These are phyloP conservation scores for Zhuqinia jingwanae DNA, from an alignment of 2,888 invertebrate species.

Conservation along the genomic window DNA sequence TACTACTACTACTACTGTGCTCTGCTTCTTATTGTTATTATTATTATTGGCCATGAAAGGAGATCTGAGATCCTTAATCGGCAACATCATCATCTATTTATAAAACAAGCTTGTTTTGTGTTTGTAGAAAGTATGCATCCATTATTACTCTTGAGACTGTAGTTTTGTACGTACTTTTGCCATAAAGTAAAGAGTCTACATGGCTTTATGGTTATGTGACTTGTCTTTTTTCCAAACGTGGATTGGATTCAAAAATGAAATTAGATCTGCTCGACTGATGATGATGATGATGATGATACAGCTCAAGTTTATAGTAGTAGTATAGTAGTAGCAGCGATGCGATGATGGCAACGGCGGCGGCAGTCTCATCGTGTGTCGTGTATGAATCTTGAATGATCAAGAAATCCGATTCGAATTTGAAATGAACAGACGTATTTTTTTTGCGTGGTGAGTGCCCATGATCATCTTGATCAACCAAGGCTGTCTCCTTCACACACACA, in stretches of 20 bases:
- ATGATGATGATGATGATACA: no score
- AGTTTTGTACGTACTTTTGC: no score
- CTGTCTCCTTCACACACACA: background rate
- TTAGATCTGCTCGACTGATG: conserved; percentile 7
- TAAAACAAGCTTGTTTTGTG: background rate
- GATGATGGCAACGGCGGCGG: conserved; percentile 1
- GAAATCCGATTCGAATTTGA: conserved; percentile 33
- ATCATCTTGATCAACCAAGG: background rate
- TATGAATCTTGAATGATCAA: no score
- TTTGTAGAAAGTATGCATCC: background rate
- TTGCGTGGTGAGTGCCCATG: background rate
- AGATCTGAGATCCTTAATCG: conserved; percentile 36
- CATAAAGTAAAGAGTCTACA: background rate
- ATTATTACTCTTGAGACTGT: background rate
- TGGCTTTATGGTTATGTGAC: conserved; percentile 27
- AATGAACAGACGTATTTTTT: background rate
- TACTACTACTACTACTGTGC: no score
- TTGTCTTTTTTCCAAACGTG: conserved; percentile 38
- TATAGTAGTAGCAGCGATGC: no score
- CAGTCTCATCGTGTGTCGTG: background rate
- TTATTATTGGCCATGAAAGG: conserved; percentile 56
- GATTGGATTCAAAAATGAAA: conserved; percentile 28
- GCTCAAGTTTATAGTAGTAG: background rate
- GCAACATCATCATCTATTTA: conserved; percentile 36
- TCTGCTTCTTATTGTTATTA: conserved; percentile 1